Percentiles rank a stretch among this genome's conserved stretches.
Evolutionary conservation across 1,140 invertebrate genomes (phyloP).

Genomic region (Helicoverpa zea): DNA sequence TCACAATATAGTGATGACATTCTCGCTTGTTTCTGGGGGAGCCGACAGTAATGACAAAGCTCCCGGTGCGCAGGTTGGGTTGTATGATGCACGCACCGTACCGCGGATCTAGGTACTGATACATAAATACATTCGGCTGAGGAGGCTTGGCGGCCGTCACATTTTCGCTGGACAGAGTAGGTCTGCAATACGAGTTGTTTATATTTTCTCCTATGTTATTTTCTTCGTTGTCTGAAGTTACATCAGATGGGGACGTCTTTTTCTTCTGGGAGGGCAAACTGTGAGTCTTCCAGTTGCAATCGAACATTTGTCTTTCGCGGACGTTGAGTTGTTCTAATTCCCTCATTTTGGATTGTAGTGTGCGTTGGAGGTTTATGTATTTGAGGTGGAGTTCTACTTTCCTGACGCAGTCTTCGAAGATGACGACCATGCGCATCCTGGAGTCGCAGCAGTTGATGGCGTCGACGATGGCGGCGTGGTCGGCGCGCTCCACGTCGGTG

Average conservation of each 20-base stretch:
- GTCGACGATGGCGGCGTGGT: slow-evolving; percentile 96
- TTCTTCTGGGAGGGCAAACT: slow-evolving; percentile 94
- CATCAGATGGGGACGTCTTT: slow-evolving; percentile 86
- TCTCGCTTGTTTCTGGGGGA: slow-evolving; percentile 89
- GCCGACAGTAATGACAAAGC: slow-evolving; percentile 90
- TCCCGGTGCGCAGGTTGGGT: slow-evolving; percentile 88
- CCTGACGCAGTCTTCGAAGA: slow-evolving; percentile 97
- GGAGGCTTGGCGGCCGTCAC: slow-evolving; percentile 87
- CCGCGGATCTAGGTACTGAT: slow-evolving; percentile 90
- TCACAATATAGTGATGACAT: slow-evolving; percentile 89
- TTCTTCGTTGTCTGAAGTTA: slow-evolving; percentile 78
- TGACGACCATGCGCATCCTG: slow-evolving; percentile 97
- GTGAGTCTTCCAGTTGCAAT: slow-evolving; percentile 95
- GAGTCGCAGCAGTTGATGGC: slow-evolving; percentile 96
- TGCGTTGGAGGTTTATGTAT: slow-evolving; percentile 95
- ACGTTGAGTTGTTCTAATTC: slow-evolving; percentile 94
- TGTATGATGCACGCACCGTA: slow-evolving; percentile 90
- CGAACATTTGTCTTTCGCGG: slow-evolving; percentile 93
- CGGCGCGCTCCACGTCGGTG: slow-evolving; percentile 95
- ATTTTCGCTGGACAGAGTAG: slow-evolving; percentile 91
- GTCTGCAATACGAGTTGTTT: slow-evolving; percentile 87
- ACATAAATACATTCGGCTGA: slow-evolving; percentile 88
- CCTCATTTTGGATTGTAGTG: slow-evolving; percentile 94
- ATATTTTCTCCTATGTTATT: slow-evolving; percentile 72
- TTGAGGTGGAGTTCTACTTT: slow-evolving; percentile 97